Conservation (phyloP, 1,140 invertebrate genomes). For the Tribolium madens region DNA sequence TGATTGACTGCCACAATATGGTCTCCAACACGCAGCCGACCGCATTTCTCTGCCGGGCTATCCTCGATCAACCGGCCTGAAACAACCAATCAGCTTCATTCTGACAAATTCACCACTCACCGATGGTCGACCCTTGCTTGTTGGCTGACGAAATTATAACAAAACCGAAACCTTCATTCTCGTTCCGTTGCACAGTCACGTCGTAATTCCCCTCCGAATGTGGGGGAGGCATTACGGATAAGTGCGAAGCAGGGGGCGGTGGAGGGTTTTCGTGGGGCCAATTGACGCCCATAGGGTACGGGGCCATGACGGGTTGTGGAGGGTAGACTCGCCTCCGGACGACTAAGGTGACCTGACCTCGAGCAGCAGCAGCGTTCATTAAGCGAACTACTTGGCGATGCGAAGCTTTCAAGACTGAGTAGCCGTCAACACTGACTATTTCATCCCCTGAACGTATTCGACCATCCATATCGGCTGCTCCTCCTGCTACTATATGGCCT, state of each 20-base stretch:
- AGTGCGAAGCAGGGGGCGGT: conserved; percentile 38
- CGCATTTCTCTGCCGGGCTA: conserved; percentile 94
- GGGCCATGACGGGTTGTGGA: conserved; percentile 46
- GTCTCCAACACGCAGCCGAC: conserved; percentile 91
- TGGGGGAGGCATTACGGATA: conserved; percentile 58
- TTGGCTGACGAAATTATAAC: conserved; percentile 98
- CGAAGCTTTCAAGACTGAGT: conserved; percentile 85
- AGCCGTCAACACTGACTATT: conserved; percentile 88
- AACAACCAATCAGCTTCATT: conserved; percentile 47
- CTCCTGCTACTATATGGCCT: conserved; percentile 93
- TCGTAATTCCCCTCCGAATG: conserved; percentile 79
- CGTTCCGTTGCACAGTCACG: conserved; percentile 88
- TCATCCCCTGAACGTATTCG: conserved; percentile 89
- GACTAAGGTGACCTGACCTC: conserved; percentile 81
- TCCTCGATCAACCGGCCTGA: conserved; percentile 92
- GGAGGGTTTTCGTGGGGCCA: conserved; percentile 57
- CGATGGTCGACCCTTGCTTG: conserved; percentile 93
- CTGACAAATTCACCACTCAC: conserved; percentile 69
- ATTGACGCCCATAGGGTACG: conserved; percentile 44
- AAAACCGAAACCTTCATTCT: conserved; percentile 98
- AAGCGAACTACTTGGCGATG: conserved; percentile 92
- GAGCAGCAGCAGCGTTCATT: conserved; percentile 86
- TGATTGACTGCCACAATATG: conserved; percentile 97
- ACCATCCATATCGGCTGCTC: conserved; percentile 90
- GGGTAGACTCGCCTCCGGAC: conserved; percentile 72